Evolutionary conservation across 2,113 vertebrate species (phyloP), one percentile per base, ranked within the genome.

Genomic region (Platichthys stellatus): DNA sequence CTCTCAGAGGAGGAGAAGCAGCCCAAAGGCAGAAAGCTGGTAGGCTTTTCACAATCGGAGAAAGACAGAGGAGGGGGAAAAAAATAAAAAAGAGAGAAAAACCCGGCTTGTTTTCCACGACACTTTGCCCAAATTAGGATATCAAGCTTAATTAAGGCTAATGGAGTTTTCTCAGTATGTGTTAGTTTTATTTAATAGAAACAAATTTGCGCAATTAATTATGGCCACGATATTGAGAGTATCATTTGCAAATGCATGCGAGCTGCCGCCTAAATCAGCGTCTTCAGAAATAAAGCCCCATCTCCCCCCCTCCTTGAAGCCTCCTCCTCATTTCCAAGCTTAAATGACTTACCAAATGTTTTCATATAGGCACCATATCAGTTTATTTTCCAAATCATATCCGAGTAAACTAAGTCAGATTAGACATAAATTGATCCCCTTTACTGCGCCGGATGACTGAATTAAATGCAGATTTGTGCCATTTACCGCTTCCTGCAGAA

Each of bases 151-250:
- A 99, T 99, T 99, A 99, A 99, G 97, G 96, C 97, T 99, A 99
- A 99, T 98, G 96, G 97, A 98, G 96, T 97, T 93, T 99, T 97
- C 97, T 97, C 97, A 98, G 96, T 97, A 97, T 97, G 97, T 97
- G 97, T 98, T 99, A 98, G 97, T 99, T 98, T 99, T 98, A 99
- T 98, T 99, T 99, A 99, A 99, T 99, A 97, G 97, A 98, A 98
- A 98, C 97, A 99, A 99, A 99, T 99, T 97, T 97, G 96, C 95
- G 96, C 97, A 99, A 99, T 99, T 99, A 99, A 99, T 99, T 99
- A 99, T 95, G 95, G 96, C 95, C 95, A 94, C 95, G 96, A 96
- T 97, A 97, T 98, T 96, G 96, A 96, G 96, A 96, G 96, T 94
- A 96, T 97, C 96, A 95, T 97, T 97, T 97, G 51, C 51, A n/a